Evolutionary conservation across 64 coral and sea anemone genomes (phyloP).

Genomic region (Pocillopora damicornis): DNA sequence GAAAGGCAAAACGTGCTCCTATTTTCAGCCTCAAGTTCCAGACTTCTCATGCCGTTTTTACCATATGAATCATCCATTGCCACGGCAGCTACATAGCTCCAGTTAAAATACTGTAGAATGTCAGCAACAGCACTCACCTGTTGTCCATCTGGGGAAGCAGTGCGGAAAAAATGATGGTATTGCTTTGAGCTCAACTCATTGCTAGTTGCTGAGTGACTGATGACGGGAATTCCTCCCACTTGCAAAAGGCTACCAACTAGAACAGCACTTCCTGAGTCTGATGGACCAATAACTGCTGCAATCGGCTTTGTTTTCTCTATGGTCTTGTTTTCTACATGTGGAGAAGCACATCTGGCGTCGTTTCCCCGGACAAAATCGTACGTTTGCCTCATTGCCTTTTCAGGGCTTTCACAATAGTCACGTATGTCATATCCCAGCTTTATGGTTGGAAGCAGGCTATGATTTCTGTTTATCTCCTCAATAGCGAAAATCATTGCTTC

Average conservation of each 20-base stretch:
- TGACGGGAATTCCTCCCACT: constrained; percentile 24
- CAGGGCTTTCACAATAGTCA: constrained; percentile 37
- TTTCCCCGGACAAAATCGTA: constrained; percentile 38
- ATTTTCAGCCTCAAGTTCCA: constrained; percentile 37
- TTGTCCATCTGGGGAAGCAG: constrained; percentile 42
- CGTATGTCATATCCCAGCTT: constrained; percentile 46
- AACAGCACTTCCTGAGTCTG: constrained; percentile 37
- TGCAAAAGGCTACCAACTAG: constrained; percentile 12
- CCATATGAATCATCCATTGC: constrained; percentile 58
- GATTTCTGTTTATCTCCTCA: constrained; percentile 46
- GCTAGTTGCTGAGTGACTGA: constrained; percentile 49
- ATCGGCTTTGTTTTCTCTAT: neutral
- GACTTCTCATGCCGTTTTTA: constrained; percentile 4
- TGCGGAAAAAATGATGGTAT: constrained; percentile 47
- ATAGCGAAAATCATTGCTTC: constrained; percentile 74
- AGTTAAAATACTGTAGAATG: constrained; percentile 51
- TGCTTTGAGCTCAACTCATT: constrained; percentile 38
- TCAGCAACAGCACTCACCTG: constrained; percentile 53
- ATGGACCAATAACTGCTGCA: constrained; percentile 41
- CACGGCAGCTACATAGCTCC: constrained; percentile 47
- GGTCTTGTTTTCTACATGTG: neutral
- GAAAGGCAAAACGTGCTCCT: constrained; percentile 46
- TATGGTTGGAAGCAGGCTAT: constrained; percentile 31
- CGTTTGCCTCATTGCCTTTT: constrained; percentile 22
- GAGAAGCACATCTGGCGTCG: neutral